Base-by-base conservation (phyloP, 2,888 invertebrate species). In the Drosophila ochracea region DNA sequence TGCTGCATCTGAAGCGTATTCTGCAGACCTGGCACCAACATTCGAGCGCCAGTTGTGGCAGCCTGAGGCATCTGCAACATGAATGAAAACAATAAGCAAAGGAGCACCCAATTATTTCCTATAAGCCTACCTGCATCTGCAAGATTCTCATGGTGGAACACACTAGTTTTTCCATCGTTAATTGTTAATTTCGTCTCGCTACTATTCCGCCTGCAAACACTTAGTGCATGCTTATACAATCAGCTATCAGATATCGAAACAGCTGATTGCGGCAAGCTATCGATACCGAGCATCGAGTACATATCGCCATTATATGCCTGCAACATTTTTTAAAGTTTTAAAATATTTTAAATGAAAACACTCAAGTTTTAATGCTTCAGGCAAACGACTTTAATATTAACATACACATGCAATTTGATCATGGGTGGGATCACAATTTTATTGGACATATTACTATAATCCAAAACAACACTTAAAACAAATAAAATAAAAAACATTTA, bases 1-100 rank as follows among this genome's bases (percentile, higher is more conserved):
- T 92, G 92, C 79, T 91, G 92, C 43, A 84, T 69, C 54, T 92
- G 92, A 4, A 91, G 53, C 28, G 87, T 37, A 47, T 67, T 83
- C 55, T 81, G 87, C 41, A 91, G 57, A 30, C 84, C 86, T 10
- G 92, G 90, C 1, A 78, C 58, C 37, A 92, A 65, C 39, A 90
- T 80, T 3, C 83, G 80, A 41, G 74, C n/a, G 13, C 81, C 69
- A 2, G 65, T 10, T 2, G 59, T 25, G 6, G 80, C 83, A 16
- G 86, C 69, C 53, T 89, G 90, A 3, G 91, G 73, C 60, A 76
- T 60, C 85, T 88, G 59, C 60, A 61, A 64, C 47, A 25, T 71
- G 11, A 86, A 74, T 63, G 21, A 69, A 70, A 52, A 30, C 6
- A 0, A 0, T 21, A 2, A 2, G 28, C 52, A 21, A 21, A 21